Base-by-base conservation (phyloP, 2,888 invertebrate genomes). In the Pterobdella sp. region DNA sequence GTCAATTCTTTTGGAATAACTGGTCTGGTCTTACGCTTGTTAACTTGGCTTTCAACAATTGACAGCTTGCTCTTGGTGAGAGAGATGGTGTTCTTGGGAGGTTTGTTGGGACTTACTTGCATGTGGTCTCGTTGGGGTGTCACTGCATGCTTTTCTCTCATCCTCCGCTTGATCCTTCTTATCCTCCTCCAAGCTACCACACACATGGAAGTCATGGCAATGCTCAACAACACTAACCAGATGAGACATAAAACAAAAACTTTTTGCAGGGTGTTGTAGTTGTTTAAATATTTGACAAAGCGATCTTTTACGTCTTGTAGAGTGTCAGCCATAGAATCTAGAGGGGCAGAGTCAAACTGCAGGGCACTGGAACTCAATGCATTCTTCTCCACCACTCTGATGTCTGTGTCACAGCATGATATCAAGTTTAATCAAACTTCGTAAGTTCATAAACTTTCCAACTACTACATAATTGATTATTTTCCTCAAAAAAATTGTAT, bases 101-200 rank as follows among this genome's bases (percentile, higher is more conserved):
- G 14, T 26, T 34, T 32, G 29, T 10, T 14, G 32, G n/a, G 3
- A 14, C 31, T 29, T 3, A 65, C 31, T 31, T 35, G 34, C 31
- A 29, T 31, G 3, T 35, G 65, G 31, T 63, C 7, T 7, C 35
- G 34, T n/a, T 32, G n/a, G 7, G 31, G 34, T 7, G 31, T n/a
- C 26, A 31, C 34, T n/a, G 66, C 34, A 0, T 3, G 2, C 3
- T 32, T 37, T 22, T 67, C 26, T 14, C 34, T 34, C 29, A 42
- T 35, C 2, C 26, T 52, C 22, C 14, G 18, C 10, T 36, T 34
- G 18, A 18, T 63, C 29, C 60, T 71, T 36, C 37, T 36, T 34
- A 42, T 34, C 14, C 63, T 1, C 34, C 63, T 71, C 71, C 71
- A 71, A n/a, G 71, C 37, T 26, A 56, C 34, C 26, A 71, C 22